Evolutionary conservation across 2,797 vertebrate genomes (phyloP).

Genomic region (Danio tinwini): DNA sequence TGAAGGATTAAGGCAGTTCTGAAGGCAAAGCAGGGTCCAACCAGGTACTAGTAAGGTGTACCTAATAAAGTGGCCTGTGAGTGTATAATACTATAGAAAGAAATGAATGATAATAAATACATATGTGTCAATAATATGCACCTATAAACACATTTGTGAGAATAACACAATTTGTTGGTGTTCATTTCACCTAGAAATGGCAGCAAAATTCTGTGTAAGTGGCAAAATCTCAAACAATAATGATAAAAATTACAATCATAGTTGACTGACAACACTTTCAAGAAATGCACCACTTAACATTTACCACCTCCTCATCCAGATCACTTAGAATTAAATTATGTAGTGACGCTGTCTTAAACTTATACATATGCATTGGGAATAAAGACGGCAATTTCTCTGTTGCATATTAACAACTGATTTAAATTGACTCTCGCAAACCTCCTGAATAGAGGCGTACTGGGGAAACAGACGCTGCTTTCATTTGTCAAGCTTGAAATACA

Average conservation of each 20-base stretch:
- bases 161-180: no score
- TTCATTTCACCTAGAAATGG: no score
- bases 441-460: slow-evolving; percentile 33
- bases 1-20: no score
- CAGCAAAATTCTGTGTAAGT: no score
- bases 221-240: no score
- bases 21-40: no score
- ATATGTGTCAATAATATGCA: no score
- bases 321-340: background rate
- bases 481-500: slow-evolving; percentile 63
- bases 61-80: no score
- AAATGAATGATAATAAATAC: no score
- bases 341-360: slow-evolving; percentile 4
- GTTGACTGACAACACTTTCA: background rate
- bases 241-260: background rate
- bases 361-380: slow-evolving; percentile 21
- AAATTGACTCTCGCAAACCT: slow-evolving; percentile 24
- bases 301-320: background rate
- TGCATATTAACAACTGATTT: slow-evolving; percentile 54
- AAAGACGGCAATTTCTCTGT: slow-evolving; percentile 36
- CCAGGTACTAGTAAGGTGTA: no score
- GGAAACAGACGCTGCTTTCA: slow-evolving; percentile 51
- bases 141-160: no score
- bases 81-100: no score
- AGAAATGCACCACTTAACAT: background rate